Conservation (phyloP, 2,797 vertebrate species). For the Alca torda region DNA sequence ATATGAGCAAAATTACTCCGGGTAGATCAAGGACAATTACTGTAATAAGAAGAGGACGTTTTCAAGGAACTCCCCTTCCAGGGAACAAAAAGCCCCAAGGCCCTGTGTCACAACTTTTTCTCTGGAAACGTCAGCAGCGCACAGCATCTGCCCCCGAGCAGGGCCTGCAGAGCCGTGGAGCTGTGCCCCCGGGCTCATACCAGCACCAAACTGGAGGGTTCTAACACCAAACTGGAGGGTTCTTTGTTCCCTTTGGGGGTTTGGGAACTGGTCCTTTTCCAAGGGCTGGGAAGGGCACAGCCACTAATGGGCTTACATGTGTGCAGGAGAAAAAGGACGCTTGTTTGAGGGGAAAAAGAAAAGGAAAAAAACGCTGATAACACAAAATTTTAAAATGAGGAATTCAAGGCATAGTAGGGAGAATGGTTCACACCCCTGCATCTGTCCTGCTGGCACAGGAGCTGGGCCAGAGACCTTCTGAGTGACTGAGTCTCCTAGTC, state of each 20-base stretch:
- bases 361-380: neutral
- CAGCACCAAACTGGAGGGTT: too few species aligned
- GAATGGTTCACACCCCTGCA: neutral
- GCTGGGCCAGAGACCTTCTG: neutral
- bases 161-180: neutral
- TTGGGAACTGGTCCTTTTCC: neutral
- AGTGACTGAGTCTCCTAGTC: neutral
- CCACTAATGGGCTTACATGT: neutral
- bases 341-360: neutral
- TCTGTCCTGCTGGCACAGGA: neutral
- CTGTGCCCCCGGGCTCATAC: neutral
- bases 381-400: neutral
- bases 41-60: neutral
- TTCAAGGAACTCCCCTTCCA: neutral
- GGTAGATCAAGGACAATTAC: neutral
- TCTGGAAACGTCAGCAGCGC: neutral
- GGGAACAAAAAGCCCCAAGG: neutral
- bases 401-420: neutral
- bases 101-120: neutral
- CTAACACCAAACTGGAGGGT: neutral
- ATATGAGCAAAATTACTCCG: neutral
- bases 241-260: neutral
- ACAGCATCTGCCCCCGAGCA: fast-evolving
- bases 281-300: neutral
- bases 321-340: neutral